These are phyloP conservation scores for Drosophila nannoptera DNA, from an alignment of 1,140 invertebrate species.

Conservation along the genomic window DNA sequence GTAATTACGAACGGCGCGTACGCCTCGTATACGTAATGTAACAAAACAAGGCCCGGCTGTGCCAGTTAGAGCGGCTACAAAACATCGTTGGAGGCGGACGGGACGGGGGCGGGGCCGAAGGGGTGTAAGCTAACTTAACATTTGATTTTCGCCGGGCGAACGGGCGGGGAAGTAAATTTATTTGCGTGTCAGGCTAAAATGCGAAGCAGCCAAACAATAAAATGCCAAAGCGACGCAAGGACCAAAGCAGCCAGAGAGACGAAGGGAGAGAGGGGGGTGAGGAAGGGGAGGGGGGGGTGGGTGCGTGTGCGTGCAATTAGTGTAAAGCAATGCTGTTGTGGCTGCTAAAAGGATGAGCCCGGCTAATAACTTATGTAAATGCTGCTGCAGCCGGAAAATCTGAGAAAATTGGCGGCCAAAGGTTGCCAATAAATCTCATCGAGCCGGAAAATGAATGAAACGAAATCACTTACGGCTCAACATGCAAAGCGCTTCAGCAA, in stretches of 20 bases:
- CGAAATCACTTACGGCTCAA: conserved; percentile 38
- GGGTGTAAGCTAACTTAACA: neutral
- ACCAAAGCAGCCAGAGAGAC: too few relatives aligned
- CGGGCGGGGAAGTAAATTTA: conserved; percentile 62
- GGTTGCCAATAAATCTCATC: conserved; percentile 61
- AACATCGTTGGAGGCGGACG: neutral
- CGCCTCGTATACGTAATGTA: conserved; percentile 44
- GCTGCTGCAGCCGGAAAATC: conserved; percentile 11
- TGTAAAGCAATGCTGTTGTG: conserved; percentile 35
- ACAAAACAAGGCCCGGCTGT: neutral
- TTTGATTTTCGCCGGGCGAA: conserved; percentile 15
- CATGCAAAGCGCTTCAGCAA: conserved; percentile 11
- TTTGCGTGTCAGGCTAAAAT: conserved; percentile 68
- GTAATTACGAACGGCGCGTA: conserved; percentile 51
- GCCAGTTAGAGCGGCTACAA: neutral
- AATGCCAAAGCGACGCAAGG: conserved; percentile 18
- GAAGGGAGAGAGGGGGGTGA: conserved; percentile 2
- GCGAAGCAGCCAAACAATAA: conserved; percentile 61
- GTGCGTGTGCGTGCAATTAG: conserved; percentile 45
- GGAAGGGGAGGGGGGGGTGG: neutral
- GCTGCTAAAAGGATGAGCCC: conserved; percentile 41
- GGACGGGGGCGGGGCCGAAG: neutral
- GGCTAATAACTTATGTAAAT: conserved; percentile 66
- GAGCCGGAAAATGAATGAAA: conserved; percentile 50
- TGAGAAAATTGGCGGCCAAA: neutral